Base-by-base conservation (phyloP, 2,797 vertebrate species). In the Acanthornis magna region DNA sequence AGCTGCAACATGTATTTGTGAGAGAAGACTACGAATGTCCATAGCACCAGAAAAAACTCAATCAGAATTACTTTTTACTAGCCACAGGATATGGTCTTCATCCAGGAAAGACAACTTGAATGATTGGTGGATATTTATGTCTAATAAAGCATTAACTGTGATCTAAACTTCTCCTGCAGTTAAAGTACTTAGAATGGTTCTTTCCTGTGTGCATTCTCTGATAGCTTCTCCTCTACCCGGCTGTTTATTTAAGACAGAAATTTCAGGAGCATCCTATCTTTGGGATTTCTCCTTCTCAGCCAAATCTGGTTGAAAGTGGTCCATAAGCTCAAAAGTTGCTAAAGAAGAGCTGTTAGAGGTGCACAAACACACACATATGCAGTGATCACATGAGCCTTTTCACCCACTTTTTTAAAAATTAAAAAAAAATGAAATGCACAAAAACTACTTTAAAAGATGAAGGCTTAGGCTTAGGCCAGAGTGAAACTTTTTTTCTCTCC, bases 81-180 rank as follows among this genome's bases (percentile, higher is more conserved):
- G 42, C 74, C 30, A 89, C 75, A 91, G 79, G 82, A 75, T 94
- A 85, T 75, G 73, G 25, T 74, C 62, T 85, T 94, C 76, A 68
- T 91, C 66, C 34, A 2, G 47, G n/a, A 93, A 72, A 81, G 88
- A 88, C 88, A 86, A 66, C 27, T 62, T 93, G 70, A 93, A 65
- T 75, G 82, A 93, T 65, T 62, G 34, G 62, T 89, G 42, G 50
- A 88, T 81, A 92, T 95, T 92, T 73, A 54, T 80, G 54, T 68
- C 93, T 78, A 89, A 85, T 86, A 95, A 88, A 92, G 54, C 72
- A 88, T 68, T 89, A 92, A 74, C 78, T 29, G 36, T 83, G 65
- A 89, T 80, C 82, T 77, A 85, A 89, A 91, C 48, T 83, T 93
- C 85, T 72, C 85, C 62, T 83, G 61, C 54, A 92, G 70, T 45